Evolutionary conservation across 1,140 invertebrate genomes (phyloP), one percentile per base, ranked within the genome.

Genomic region (Aphelenchoides besseyi): DNA sequence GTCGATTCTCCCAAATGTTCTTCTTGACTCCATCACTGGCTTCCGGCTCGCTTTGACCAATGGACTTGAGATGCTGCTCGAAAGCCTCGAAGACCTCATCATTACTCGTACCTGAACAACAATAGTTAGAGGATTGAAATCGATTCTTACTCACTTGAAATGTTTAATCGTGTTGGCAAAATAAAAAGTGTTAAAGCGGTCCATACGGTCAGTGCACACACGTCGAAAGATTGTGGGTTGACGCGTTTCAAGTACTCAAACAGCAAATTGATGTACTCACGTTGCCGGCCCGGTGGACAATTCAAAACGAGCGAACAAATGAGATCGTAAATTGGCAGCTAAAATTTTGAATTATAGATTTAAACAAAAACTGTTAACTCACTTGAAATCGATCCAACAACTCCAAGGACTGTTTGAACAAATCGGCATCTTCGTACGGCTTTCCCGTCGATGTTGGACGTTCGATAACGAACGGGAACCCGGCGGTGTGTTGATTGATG

Each of bases 391-490:
- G 41, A 23, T 48, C 41, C 41, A 48, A 23, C 41, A 48, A 48
- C 12, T 48, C 41, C 12, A 48, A 23, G 41, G 41, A 12, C 41
- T 48, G 41, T 23, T 23, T 12, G 41, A 48, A 48, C 12, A 48
- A 23, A 12, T 48, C 41, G 41, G 41, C 12, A 48, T 48, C 41
- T 23, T 48, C 41, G 23, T 16, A 48, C 12, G 41, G 12, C 12
- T 95, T 95, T 86, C 95, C 92, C 86, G 98, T 95, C 86, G 98
- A 98, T 26, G 94, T 97, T 28, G 96, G 96, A 80, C 98, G 98
- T 89, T 98, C 96, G 61, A 98, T 87, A 2, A 98, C 92, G 12
- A 95, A 90, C 28, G 96, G 96, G 71, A 98, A 91, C 0, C 94
- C 92, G 57, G 91, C 89, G 30, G 90, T 91, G 84, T 98, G 94